Percentiles rank a stretch among this genome's conserved stretches.
These are phyloP conservation scores for Caradrina kadenii DNA, from an alignment of 2,888 invertebrate genomes.

Conservation along the genomic window DNA sequence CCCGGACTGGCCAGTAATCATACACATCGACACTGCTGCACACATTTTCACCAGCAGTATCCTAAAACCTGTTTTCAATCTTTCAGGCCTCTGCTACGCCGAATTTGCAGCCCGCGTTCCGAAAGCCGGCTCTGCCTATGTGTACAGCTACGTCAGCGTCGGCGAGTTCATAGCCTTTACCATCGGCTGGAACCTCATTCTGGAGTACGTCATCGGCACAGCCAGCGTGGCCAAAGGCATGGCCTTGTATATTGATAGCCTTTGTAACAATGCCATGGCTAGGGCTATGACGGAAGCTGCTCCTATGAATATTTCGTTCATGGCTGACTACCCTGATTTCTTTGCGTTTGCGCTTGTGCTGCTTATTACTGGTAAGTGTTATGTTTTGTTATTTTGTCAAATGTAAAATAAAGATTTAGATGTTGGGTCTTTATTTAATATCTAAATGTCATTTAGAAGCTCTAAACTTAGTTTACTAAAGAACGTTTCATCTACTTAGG, in stretches of 20 bases:
- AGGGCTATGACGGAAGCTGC: conserved; percentile 91
- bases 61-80: background rate
- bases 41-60: too few relatives aligned
- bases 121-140: conserved; percentile 97
- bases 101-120: conserved; percentile 97
- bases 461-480: background rate
- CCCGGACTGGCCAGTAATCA: background rate
- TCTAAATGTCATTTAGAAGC: background rate
- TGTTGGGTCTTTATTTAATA: background rate
- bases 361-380: conserved; percentile 91
- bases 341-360: conserved; percentile 93
- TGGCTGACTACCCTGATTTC: conserved; percentile 94
- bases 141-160: conserved; percentile 97
- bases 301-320: conserved; percentile 92
- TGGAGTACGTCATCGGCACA: conserved; percentile 96
- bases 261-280: conserved; percentile 93
- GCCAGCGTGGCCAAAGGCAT: conserved; percentile 95
- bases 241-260: conserved; percentile 94
- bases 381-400: background rate
- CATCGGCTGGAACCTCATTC: conserved; percentile 98
- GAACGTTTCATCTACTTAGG: background rate
- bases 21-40: background rate
- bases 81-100: conserved; percentile 95
- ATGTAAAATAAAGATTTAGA: background rate
- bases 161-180: conserved; percentile 97